Base-by-base conservation (phyloP, 2,113 vertebrate genomes). In the Regulus satrapa region DNA sequence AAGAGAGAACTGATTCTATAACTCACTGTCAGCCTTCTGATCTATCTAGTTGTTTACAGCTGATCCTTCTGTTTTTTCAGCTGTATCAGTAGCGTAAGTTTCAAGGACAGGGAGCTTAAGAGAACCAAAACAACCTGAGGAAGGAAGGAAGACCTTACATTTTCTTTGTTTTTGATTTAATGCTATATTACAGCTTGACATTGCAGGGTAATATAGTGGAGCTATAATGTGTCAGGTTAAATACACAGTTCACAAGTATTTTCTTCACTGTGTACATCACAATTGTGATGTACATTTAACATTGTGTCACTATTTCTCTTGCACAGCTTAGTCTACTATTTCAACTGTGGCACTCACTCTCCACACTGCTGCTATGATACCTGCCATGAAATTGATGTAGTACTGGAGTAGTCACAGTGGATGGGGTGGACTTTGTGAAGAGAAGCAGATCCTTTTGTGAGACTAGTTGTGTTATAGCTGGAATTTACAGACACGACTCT, bases 101-200 rank as follows among this genome's bases (percentile, higher is more conserved):
- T 96, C 94, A 97, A 97, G 93, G 93, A 62, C 67, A 73, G 51
- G 38, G 38, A 93, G 92, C 92, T 96, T 93, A 88, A 76, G 40
- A 81, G 88, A 81, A 61, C 45, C 43, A 59, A 79, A 96, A 88
- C 73, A 91, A 84, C 14, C 32, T 4, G 1, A 10, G 46, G 49
- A 84, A 89, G 43, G 18, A 73, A 88, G 73, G 71, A 85, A 68
- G 49, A 66, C 67, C 63, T 79, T 89, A 56, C 41, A 62, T 94
- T 89, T 89, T 87, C 76, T 95, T 94, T 89, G 38, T 88, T 92
- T 63, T 67, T 96, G 74, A 85, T 95, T 92, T 93, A 95, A 76
- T 93, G 67, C n/a, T 89, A 1, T 89, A 46, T 92, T 95, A 63
- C 58, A 58, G 43, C 74, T 89, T 95, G 87, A 83, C 85, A 90